phyloP scores from a whole-genome alignment of 2,797 vertebrate species.

The Momotus momota region DNA sequence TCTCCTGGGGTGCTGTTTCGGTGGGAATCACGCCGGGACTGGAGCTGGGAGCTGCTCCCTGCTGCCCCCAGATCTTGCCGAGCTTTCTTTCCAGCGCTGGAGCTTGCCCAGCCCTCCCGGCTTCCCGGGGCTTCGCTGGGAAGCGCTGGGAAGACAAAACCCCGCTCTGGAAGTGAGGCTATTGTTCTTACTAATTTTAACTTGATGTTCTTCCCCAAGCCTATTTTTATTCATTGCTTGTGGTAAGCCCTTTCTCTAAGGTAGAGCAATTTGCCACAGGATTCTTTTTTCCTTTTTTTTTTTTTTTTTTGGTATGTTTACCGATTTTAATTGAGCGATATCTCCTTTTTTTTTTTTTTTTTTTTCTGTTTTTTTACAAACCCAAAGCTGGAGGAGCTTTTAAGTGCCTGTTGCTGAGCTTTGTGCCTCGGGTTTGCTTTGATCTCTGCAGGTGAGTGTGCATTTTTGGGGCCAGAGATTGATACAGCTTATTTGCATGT shows the following conservation, averaged over 20 bases:
- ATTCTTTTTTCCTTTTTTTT: neutral
- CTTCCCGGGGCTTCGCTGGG: conserved; percentile 55
- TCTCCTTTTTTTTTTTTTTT: neutral
- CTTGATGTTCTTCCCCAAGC: conserved; percentile 55
- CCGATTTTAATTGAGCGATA: neutral
- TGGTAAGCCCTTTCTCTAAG: conserved; percentile 65
- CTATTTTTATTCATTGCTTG: conserved; percentile 71
- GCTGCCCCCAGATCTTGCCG: neutral
- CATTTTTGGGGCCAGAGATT: conserved; percentile 28
- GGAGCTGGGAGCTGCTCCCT: neutral
- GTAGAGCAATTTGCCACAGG: conserved; percentile 55
- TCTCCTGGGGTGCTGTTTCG: rapidly evolving
- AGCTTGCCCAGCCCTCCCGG: conserved; percentile 50
- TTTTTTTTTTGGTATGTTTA: neutral
- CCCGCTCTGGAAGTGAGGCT: conserved; percentile 48
- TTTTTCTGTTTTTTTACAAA: neutral
- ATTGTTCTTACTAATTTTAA: conserved; percentile 73
- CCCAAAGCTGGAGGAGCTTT: conserved; percentile 30
- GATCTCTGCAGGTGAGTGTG: conserved; percentile 40
- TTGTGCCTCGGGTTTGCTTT: neutral
- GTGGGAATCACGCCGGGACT: rapidly evolving
- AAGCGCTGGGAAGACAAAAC: conserved; percentile 61
- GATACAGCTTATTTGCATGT: conserved; percentile 41
- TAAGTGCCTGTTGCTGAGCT: neutral
- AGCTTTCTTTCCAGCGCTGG: conserved; percentile 25